Conservation (phyloP, 2,113 vertebrate genomes). For the Salvator merianae region DNA sequence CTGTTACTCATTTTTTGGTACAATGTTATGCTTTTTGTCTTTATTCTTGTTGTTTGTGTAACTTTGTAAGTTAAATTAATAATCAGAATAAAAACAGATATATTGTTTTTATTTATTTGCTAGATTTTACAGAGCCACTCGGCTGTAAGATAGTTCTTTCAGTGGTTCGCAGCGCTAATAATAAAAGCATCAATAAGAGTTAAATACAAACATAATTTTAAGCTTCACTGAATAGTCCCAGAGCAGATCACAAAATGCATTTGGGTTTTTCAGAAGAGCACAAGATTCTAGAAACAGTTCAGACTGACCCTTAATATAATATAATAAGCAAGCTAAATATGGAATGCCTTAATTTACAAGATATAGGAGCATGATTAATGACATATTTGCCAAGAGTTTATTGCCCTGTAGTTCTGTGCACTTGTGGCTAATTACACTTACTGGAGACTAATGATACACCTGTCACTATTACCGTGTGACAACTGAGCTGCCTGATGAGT, state of each 20-base stretch:
- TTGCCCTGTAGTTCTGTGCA: neutral
- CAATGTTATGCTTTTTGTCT: no score
- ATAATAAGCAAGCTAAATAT: neutral
- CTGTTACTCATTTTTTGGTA: no score
- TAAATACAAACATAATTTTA: no score
- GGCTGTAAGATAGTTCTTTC: no score
- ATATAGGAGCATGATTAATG: neutral
- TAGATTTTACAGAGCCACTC: no score
- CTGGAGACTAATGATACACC: constrained; percentile 13
- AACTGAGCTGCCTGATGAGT: constrained; percentile 9
- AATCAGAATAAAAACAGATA: no score
- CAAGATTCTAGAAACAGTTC: neutral
- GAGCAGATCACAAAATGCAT: neutral
- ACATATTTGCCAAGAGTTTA: neutral
- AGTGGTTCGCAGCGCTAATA: no score
- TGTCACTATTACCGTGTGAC: constrained; percentile 19
- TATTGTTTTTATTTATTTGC: no score
- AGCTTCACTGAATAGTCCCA: no score
- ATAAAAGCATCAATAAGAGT: no score
- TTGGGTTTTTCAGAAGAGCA: neutral
- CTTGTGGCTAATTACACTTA: constrained; percentile 16
- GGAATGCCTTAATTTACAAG: neutral
- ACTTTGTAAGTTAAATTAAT: no score
- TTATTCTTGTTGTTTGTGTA: no score
- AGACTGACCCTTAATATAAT: neutral